phyloP scores from a whole-genome alignment of 2,888 invertebrate species.

The Boloria euphrosyne region DNA sequence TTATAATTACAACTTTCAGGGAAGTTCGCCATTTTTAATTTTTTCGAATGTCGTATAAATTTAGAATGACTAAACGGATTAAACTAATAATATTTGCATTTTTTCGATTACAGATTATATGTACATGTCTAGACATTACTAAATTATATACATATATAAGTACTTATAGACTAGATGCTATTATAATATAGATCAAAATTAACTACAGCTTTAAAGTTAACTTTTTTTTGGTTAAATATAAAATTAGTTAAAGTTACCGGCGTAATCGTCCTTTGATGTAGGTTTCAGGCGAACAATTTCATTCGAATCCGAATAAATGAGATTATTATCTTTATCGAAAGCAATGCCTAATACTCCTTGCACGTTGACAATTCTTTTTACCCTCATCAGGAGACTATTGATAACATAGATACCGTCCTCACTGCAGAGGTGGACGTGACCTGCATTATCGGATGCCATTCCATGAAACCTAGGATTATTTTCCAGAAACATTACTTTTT shows the following conservation, averaged over 20 bases:
- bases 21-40: too few relatives aligned
- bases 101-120: too few relatives aligned
- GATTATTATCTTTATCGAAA: conserved; percentile 62
- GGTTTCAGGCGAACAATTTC: conserved; percentile 59
- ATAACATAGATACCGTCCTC: conserved; percentile 67
- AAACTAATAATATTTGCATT: too few relatives aligned
- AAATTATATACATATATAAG: too few relatives aligned
- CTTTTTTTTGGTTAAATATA: not conserved
- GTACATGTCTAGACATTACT: too few relatives aligned
- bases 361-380: conserved; percentile 56
- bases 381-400: conserved; percentile 56
- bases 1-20: too few relatives aligned
- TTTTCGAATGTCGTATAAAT: too few relatives aligned
- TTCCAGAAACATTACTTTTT: conserved; percentile 49
- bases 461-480: conserved; percentile 58
- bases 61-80: too few relatives aligned
- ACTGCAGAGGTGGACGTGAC: conserved; percentile 59
- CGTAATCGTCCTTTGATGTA: conserved; percentile 34
- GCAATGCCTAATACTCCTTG: conserved; percentile 64
- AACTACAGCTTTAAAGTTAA: too few relatives aligned
- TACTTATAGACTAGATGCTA: too few relatives aligned
- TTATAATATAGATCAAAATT: too few relatives aligned
- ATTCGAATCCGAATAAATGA: conserved; percentile 69
- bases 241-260: conserved; percentile 11
- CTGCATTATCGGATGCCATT: conserved; percentile 60